Conservation (phyloP, 1,140 invertebrate species). For the Potamilus streckersoni region DNA sequence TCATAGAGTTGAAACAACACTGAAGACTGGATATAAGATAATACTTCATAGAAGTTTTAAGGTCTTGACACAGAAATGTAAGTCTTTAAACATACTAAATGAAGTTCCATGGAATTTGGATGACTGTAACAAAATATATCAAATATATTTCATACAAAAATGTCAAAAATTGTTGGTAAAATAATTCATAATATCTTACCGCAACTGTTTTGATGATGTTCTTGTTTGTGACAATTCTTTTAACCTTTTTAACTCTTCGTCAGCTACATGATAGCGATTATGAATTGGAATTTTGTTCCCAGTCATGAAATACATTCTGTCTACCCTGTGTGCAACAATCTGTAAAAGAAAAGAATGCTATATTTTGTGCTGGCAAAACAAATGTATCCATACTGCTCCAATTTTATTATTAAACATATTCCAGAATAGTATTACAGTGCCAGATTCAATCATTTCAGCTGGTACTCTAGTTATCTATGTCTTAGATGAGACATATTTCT, state of each 20-base stretch:
- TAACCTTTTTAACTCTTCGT: conserved; percentile 15
- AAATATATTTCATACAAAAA: too few relatives aligned
- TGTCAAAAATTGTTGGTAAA: too few relatives aligned
- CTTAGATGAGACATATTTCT: neutral
- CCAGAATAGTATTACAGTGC: neutral
- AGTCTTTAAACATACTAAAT: too few relatives aligned
- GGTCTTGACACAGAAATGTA: too few relatives aligned
- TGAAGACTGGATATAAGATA: too few relatives aligned
- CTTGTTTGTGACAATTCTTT: conserved; percentile 16
- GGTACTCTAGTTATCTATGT: neutral
- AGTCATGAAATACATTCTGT: conserved; percentile 34
- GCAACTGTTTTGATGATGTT: conserved; percentile 5
- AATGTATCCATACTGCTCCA: neutral
- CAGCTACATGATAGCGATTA: conserved; percentile 23
- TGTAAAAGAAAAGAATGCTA: neutral
- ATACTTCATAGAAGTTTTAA: too few relatives aligned
- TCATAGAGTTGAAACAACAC: too few relatives aligned
- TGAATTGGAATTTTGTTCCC: conserved; percentile 25
- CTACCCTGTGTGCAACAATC: conserved; percentile 32
- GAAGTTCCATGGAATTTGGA: too few relatives aligned
- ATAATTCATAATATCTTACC: neutral
- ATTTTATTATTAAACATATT: neutral
- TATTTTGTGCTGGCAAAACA: neutral
- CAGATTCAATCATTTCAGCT: neutral
- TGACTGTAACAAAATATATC: too few relatives aligned